Conservation (phyloP, 1,140 invertebrate genomes). For the Meteorus sp. region DNA sequence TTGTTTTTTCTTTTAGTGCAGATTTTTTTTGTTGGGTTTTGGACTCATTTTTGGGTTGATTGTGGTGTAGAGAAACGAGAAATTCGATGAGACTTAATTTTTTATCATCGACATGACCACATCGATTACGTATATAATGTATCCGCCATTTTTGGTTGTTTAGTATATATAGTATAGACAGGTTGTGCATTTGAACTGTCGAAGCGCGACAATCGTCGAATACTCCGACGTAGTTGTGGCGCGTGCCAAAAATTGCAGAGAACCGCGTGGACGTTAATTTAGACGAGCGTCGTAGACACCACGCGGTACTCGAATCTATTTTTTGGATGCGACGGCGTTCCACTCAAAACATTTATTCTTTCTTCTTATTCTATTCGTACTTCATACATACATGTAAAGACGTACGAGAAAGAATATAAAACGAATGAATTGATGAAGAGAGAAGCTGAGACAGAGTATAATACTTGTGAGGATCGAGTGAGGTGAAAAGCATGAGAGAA, state of each 20-base stretch:
- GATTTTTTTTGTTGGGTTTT: too few species aligned
- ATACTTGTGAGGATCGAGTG: constrained; percentile 5
- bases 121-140: too few species aligned
- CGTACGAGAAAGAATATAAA: constrained; percentile 4
- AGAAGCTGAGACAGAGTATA: background rate
- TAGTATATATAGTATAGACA: too few species aligned
- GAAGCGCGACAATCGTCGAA: constrained; percentile 6
- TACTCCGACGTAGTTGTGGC: constrained; percentile 17
- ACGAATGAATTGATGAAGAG: background rate
- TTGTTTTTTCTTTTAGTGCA: too few species aligned
- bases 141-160: too few species aligned
- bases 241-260: constrained; percentile 44
- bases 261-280: constrained; percentile 55
- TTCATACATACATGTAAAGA: too few species aligned
- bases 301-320: constrained; percentile 50
- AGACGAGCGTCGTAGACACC: constrained; percentile 50
- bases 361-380: background rate
- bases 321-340: constrained; percentile 15
- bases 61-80: too few species aligned
- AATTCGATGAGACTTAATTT: too few species aligned
- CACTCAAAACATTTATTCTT: background rate
- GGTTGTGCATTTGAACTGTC: too few species aligned
- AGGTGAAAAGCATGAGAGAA: background rate
- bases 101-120: too few species aligned
- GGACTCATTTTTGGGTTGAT: too few species aligned